Evolutionary conservation across 2,113 vertebrate species (phyloP).

Genomic region (Vanacampus margaritifer): DNA sequence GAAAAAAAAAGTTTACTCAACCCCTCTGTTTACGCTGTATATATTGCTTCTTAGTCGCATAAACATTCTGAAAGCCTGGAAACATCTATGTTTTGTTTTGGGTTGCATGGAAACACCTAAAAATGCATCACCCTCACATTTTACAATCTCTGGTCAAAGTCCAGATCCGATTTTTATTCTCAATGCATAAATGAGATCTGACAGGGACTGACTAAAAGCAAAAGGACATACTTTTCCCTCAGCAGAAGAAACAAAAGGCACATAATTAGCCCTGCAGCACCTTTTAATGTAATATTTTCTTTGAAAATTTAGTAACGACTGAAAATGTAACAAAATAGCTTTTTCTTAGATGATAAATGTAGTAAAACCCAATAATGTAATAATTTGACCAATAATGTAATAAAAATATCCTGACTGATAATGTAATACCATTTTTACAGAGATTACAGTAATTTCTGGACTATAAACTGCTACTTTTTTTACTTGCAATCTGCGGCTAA

Average conservation of each 20-base stretch:
- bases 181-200: not conserved
- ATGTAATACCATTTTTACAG: no score
- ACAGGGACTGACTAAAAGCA: not conserved
- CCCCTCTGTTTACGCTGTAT: slow-evolving; percentile 44
- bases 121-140: slow-evolving; percentile 8
- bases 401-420: no score
- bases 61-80: slow-evolving; percentile 50
- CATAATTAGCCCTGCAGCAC: not conserved
- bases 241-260: not conserved
- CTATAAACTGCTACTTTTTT: no score
- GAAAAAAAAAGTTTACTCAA: slow-evolving; percentile 54
- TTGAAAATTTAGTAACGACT: no score
- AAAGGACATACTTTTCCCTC: not conserved
- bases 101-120: slow-evolving; percentile 33
- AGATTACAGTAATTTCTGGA: no score
- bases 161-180: not conserved
- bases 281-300: no score
- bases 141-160: slow-evolving; percentile 3
- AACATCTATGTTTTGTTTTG: slow-evolving; percentile 38
- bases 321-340: no score
- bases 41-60: slow-evolving; percentile 32
- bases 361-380: no score
- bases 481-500: no score
- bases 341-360: no score
- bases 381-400: no score